Base-by-base conservation (phyloP, 2,113 vertebrate species). In the Trichechus manatus region DNA sequence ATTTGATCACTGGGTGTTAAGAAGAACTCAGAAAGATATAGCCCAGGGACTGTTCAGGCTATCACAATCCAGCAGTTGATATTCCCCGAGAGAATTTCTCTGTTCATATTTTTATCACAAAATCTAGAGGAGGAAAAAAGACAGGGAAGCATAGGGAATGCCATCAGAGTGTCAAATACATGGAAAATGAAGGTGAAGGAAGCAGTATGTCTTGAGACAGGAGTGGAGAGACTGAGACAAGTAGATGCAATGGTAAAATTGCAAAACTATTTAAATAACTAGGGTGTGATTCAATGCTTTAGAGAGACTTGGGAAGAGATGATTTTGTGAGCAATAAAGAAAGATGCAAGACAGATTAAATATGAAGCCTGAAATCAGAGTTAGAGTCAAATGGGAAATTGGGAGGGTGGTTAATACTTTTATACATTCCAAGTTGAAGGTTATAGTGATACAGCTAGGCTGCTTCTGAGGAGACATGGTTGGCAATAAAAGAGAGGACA, bases 371-470 rank as follows among this genome's bases (percentile, higher is more conserved):
- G n/a, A 89, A 96, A 70, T 94, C 72, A 93, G 59, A 74, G 68
- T 61, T 95, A 88, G 63, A 94, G 77, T 87, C 93, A 97, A 63
- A 95, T 88, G 56, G 59, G 70, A 92, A 96, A 83, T 70, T 42
- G 61, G 39, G 20, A 87, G 87, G 44, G 13, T 88, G 44, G 13
- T 88, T 83, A 95, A 86, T 95, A 74, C 59, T 89, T 92, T 86
- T 66, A 82, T 85, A 74, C 61, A 53, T 90, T 94, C 77, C 27
- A 72, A 86, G 63, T 82, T 93, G 94, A 94, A 97, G 77, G 47
- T 47, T 56, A 25, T 36, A 72, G 50, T 91, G 86, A 94, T 89
- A 61, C 29, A 87, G 89, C 66, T 56, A 96, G 39, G 72, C 87
- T 90, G 78, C 53, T 83, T 81, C 93, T 87, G 47, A 70, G 56